Percentiles rank a stretch among this genome's conserved stretches.
These are phyloP conservation scores for Elephantulus edwardii DNA, from an alignment of 2,113 vertebrate species.

Conservation along the genomic window DNA sequence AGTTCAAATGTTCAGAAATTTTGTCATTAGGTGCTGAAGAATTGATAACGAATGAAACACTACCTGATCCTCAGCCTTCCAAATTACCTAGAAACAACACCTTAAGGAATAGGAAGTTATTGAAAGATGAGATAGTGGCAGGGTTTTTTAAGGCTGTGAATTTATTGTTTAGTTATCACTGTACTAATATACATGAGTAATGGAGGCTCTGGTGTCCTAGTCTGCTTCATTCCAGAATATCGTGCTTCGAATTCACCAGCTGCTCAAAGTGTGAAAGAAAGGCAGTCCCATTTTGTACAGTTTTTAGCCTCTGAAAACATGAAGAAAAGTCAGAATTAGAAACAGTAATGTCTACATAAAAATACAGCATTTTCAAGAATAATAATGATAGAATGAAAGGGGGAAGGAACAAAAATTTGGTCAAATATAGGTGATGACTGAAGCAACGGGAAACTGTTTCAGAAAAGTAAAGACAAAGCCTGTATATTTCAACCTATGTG, in stretches of 20 bases:
- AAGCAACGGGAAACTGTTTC: background rate
- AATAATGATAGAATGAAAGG: background rate
- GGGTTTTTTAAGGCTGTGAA: background rate
- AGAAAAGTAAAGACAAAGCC: background rate
- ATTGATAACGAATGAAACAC: no score
- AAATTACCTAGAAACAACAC: background rate
- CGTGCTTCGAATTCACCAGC: no score
- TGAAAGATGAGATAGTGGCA: background rate
- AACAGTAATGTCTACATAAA: background rate
- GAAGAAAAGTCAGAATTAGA: background rate
- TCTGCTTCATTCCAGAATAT: no score
- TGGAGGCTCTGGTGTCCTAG: no score
- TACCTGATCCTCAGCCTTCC: no score
- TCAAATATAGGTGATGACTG: background rate
- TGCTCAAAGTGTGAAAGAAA: no score
- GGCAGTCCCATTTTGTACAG: no score
- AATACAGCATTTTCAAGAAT: background rate
- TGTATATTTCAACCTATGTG: background rate
- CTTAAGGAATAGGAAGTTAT: background rate
- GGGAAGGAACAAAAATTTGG: background rate
- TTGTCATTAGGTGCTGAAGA: no score
- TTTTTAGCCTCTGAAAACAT: background rate
- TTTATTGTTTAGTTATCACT: background rate
- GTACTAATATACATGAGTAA: background rate
- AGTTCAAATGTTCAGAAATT: constrained; percentile 19